Conservation (phyloP, 2,888 invertebrate species). For the Drosophila vallismaia region DNA sequence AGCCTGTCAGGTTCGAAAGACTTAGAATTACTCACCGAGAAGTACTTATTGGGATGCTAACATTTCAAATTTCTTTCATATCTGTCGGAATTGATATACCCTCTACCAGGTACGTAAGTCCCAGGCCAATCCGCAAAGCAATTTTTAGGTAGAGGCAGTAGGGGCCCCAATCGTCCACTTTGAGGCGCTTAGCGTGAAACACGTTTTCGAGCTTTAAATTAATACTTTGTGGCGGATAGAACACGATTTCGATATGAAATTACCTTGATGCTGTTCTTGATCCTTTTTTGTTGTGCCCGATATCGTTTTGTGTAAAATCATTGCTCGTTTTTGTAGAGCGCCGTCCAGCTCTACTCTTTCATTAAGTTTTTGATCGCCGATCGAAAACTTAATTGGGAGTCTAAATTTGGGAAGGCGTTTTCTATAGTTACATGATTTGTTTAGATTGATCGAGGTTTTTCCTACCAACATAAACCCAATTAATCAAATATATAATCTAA, state of each 20-base stretch:
- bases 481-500: background rate
- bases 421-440: constrained; percentile 31
- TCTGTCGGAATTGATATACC: background rate
- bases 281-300: constrained; percentile 29
- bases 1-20: background rate
- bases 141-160: constrained; percentile 1
- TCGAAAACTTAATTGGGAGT: constrained; percentile 38
- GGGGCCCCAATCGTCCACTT: constrained; percentile 36
- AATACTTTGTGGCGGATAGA: constrained; percentile 71
- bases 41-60: too few relatives aligned
- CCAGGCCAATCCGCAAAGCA: background rate
- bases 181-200: constrained; percentile 72
- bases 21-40: too few relatives aligned
- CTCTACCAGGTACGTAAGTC: background rate
- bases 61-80: background rate
- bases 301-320: constrained; percentile 74
- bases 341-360: constrained; percentile 54
- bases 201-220: constrained; percentile 76
- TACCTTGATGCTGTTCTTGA: constrained; percentile 57
- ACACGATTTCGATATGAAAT: constrained; percentile 77
- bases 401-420: constrained; percentile 37
- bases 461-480: background rate
- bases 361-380: constrained; percentile 47
- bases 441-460: background rate
- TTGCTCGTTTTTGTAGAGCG: constrained; percentile 53